Conservation (phyloP, 2,113 vertebrate genomes). For the Rhabdomys dilectus region DNA sequence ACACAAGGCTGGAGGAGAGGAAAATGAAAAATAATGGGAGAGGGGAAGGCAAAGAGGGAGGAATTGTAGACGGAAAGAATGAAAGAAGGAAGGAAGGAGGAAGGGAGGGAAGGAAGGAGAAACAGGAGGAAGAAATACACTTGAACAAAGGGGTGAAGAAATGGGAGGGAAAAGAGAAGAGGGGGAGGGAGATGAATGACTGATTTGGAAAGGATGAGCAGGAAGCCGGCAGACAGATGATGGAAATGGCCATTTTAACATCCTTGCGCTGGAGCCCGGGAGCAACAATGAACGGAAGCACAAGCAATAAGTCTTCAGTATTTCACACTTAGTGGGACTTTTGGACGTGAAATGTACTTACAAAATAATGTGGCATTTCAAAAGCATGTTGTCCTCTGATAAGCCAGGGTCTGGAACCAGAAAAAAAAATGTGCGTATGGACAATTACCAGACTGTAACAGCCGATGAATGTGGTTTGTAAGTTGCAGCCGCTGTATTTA, state of each 20-base stretch:
- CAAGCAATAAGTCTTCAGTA: constrained; percentile 57
- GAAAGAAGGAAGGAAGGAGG: not conserved
- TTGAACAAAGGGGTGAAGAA: not conserved
- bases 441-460: constrained; percentile 75
- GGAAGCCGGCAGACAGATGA: constrained; percentile 31
- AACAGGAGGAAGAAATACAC: too few species aligned
- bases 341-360: constrained; percentile 78
- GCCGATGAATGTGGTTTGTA: constrained; percentile 74
- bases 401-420: constrained; percentile 74
- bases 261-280: constrained; percentile 27
- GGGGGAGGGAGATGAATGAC: not conserved
- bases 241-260: constrained; percentile 64
- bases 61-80: too few species aligned
- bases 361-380: constrained; percentile 77
- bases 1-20: not conserved
- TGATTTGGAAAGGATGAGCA: not conserved
- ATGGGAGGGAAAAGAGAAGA: not conserved
- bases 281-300: constrained; percentile 33
- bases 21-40: not conserved
- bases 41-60: rapidly evolving
- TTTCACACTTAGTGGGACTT: constrained; percentile 74
- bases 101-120: too few species aligned
- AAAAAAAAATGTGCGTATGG: constrained; percentile 70
- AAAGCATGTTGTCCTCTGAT: constrained; percentile 80
- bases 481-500: constrained; percentile 69